A percentile compares a stretch with the other conserved stretches of the same genome.
Conservation (phyloP, 2,113 vertebrate species). For the Conger conger region DNA sequence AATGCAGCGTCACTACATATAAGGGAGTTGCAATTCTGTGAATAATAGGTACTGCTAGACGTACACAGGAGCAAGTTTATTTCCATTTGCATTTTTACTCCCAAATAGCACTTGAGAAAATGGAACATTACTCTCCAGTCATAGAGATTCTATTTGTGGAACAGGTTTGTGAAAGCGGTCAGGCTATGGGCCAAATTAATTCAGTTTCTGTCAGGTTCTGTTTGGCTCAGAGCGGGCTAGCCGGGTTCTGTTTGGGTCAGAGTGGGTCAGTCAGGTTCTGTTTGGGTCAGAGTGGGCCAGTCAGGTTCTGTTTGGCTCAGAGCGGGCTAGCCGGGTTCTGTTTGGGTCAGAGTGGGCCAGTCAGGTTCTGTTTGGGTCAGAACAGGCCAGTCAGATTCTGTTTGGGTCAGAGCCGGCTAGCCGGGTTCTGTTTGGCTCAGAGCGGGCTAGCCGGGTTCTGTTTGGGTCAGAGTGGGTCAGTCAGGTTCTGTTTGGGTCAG, state of each 20-base stretch:
- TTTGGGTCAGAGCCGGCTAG: background rate
- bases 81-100: too few relatives aligned
- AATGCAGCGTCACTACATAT: too few relatives aligned
- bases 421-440: background rate
- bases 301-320: background rate
- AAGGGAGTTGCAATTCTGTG: too few relatives aligned
- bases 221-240: background rate
- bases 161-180: conserved; percentile 1
- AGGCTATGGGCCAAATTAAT: background rate
- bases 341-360: too few relatives aligned
- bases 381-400: background rate
- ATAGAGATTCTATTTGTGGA: background rate
- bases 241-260: too few relatives aligned
- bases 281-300: background rate
- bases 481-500: background rate
- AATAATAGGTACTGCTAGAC: too few relatives aligned
- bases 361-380: background rate
- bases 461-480: too few relatives aligned
- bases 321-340: background rate
- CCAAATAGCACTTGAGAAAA: background rate
- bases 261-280: background rate
- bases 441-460: background rate
- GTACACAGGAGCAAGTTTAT: too few relatives aligned
- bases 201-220: background rate
- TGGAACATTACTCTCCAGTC: background rate